Conservation (phyloP, 2,797 vertebrate species). For the Eulemur mongoz region DNA sequence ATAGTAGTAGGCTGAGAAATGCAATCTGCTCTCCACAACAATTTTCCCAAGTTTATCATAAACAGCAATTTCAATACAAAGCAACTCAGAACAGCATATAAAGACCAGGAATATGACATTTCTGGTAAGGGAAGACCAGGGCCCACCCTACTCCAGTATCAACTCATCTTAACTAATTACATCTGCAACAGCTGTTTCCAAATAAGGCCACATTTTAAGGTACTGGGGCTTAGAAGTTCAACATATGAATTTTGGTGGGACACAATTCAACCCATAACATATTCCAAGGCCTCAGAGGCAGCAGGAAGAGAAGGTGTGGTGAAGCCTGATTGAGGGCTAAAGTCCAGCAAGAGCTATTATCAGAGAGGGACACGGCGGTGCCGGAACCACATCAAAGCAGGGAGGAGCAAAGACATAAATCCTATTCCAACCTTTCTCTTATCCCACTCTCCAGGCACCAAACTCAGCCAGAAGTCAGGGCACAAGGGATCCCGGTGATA, state of each 20-base stretch:
- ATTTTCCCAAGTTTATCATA: not conserved
- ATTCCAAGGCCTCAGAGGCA: not conserved
- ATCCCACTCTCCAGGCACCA: not conserved
- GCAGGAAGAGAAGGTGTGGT: not conserved
- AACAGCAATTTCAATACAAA: not conserved
- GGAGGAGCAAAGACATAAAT: not conserved
- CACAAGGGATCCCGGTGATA: not conserved
- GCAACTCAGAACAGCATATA: not conserved
- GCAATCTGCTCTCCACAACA: not conserved
- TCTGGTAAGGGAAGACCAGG: not conserved
- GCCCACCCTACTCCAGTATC: not conserved
- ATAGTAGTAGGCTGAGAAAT: not conserved
- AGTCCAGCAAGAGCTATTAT: not conserved
- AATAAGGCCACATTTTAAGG: not conserved
- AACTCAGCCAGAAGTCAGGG: not conserved
- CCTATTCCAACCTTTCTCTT: not conserved
- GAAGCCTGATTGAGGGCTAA: not conserved
- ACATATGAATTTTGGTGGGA: not conserved
- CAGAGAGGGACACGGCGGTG: too few species aligned
- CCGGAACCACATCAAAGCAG: not conserved
- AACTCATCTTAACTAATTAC: not conserved
- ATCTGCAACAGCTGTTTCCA: not conserved
- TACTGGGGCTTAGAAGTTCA: not conserved
- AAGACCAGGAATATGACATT: not conserved
- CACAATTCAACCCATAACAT: not conserved